These are phyloP conservation scores for Pygmarrhopalites habei DNA, from an alignment of 1,140 invertebrate species.

Conservation along the genomic window DNA sequence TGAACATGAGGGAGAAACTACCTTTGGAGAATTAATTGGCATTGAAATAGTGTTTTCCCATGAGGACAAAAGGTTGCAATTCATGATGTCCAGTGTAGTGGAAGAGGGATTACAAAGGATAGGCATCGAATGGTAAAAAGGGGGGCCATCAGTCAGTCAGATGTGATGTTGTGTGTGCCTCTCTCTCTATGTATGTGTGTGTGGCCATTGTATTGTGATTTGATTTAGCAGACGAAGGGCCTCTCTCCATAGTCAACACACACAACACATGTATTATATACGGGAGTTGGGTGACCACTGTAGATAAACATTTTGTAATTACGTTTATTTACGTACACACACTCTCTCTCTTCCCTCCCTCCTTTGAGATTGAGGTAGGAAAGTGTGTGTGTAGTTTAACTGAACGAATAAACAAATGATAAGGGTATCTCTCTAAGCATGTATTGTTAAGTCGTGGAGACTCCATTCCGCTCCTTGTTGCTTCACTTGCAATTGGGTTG, in stretches of 20 bases:
- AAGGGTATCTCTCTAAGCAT: not conserved
- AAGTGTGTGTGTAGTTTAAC: not conserved
- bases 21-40: slow-evolving; percentile 37
- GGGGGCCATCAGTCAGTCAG: slow-evolving; percentile 9
- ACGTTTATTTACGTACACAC: slow-evolving; percentile 12
- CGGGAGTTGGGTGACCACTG: slow-evolving; percentile 16
- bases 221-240: slow-evolving; percentile 23
- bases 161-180: slow-evolving; percentile 18
- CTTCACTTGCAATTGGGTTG: too few species aligned
- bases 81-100: slow-evolving; percentile 32
- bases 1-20: not conserved
- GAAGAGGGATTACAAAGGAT: slow-evolving; percentile 33
- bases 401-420: not conserved
- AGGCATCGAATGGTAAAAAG: slow-evolving; percentile 37
- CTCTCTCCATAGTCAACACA: too few species aligned
- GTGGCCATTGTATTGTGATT: slow-evolving; percentile 29
- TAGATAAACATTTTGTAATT: slow-evolving; percentile 34
- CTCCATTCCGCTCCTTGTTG: too few species aligned
- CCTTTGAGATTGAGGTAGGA: not conserved
- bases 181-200: too few species aligned
- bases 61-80: slow-evolving; percentile 27
- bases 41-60: slow-evolving; percentile 38
- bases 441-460: too few species aligned
- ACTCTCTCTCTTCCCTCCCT: not conserved
- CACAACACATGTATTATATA: too few species aligned